Percentiles rank a stretch among this genome's conserved stretches.
Conservation (phyloP, 2,888 invertebrate genomes). For the Pseudococcus viburni region DNA sequence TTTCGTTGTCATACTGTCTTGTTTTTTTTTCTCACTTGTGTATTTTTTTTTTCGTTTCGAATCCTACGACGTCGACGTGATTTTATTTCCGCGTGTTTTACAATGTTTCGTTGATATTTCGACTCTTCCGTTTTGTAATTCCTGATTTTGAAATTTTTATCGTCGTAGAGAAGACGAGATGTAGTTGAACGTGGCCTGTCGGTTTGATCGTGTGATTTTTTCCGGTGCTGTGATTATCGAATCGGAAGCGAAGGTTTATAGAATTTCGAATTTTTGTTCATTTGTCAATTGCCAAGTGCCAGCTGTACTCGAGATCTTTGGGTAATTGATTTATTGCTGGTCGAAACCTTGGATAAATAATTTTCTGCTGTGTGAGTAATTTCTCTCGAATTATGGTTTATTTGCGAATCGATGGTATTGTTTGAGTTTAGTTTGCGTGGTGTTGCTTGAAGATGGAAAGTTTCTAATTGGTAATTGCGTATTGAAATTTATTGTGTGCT, state of each 20-base stretch:
- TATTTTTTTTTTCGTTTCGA: constrained; percentile 1
- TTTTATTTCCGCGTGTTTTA: constrained; percentile 34
- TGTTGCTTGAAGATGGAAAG: not conserved
- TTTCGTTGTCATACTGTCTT: not conserved
- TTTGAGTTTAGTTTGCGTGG: not conserved
- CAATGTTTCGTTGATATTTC: constrained; percentile 16
- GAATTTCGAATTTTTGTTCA: not conserved
- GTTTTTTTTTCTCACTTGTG: not conserved
- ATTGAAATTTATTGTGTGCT: not conserved
- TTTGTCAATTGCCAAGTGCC: not conserved
- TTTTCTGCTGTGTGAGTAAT: not conserved
- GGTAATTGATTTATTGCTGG: not conserved
- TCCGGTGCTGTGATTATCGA: not conserved
- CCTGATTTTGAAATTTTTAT: constrained; percentile 30
- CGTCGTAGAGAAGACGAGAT: not conserved
- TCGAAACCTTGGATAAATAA: constrained; percentile 1
- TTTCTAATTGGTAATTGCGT: not conserved
- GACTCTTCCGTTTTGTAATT: constrained; percentile 16
- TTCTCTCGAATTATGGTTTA: not conserved
- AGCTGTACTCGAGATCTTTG: not conserved
- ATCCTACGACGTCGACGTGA: not conserved
- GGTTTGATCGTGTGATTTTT: not conserved
- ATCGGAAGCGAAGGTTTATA: not conserved
- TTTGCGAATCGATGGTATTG: not conserved
- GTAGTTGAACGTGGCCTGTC: not conserved